phyloP scores from a whole-genome alignment of 2,888 invertebrate genomes.

The Melieria omissa region DNA sequence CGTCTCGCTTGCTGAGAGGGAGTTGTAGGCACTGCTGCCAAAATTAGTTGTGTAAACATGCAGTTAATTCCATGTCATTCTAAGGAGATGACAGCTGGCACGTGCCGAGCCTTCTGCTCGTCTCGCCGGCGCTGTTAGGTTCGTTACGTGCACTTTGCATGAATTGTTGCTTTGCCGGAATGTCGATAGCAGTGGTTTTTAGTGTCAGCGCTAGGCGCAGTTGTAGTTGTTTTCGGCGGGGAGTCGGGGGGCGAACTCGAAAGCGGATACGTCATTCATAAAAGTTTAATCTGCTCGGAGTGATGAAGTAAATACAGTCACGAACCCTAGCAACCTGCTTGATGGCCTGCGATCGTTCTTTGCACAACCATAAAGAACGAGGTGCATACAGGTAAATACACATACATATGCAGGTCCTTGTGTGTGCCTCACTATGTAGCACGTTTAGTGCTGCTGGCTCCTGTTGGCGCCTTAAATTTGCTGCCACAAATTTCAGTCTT shows the following conservation, averaged over 20 bases:
- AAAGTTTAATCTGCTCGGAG: constrained; percentile 7
- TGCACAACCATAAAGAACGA: too few species aligned
- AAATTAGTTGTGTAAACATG: too few species aligned
- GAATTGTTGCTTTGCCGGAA: not conserved
- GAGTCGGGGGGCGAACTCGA: not conserved
- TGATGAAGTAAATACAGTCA: not conserved
- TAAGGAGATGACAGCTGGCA: too few species aligned
- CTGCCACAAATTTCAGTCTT: constrained; percentile 30
- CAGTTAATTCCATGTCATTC: too few species aligned
- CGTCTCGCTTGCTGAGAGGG: too few species aligned
- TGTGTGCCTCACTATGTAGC: not conserved
- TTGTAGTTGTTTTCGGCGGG: not conserved
- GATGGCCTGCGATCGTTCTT: too few species aligned
- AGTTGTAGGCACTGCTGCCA: too few species aligned
- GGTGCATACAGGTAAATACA: too few species aligned
- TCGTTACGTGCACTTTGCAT: not conserved
- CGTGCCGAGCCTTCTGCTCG: too few species aligned
- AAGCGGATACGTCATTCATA: constrained; percentile 7
- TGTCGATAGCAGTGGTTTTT: not conserved
- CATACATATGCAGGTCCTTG: too few species aligned
- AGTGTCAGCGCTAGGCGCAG: not conserved
- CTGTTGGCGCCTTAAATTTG: constrained; percentile 20
- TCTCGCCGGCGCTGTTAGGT: too few species aligned
- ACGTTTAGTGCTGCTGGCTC: not conserved
- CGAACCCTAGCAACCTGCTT: too few species aligned